A percentile compares a stretch with the other conserved stretches of the same genome.
These are phyloP conservation scores for Polyergus mexicanus DNA, from an alignment of 1,140 invertebrate species.

Conservation along the genomic window DNA sequence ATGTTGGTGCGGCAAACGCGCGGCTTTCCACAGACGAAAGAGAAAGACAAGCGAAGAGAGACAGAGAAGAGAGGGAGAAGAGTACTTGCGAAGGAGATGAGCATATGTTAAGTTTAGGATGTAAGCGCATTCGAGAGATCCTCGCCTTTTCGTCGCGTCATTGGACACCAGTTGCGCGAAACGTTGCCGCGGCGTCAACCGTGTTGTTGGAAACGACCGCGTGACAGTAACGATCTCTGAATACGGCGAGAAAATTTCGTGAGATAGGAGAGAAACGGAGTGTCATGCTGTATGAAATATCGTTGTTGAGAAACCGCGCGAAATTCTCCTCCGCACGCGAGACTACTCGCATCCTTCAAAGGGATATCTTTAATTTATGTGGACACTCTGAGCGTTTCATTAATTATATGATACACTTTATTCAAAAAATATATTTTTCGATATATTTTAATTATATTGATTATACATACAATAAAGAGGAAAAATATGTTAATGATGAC, in stretches of 20 bases:
- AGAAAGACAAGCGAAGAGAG: neutral
- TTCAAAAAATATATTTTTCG: neutral
- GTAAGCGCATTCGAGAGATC: slow-evolving; percentile 75
- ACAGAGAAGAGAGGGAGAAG: neutral
- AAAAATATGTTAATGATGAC: neutral
- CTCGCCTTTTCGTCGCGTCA: slow-evolving; percentile 71
- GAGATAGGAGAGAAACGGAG: slow-evolving; percentile 17
- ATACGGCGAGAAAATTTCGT: slow-evolving; percentile 55
- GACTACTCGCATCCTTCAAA: neutral
- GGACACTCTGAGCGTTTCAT: neutral
- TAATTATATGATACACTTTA: neutral
- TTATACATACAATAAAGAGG: too few species aligned
- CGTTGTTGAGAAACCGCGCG: slow-evolving; percentile 16
- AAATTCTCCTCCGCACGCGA: slow-evolving; percentile 8
- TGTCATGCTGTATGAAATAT: slow-evolving; percentile 31
- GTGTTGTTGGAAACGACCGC: slow-evolving; percentile 55
- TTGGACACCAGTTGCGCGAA: slow-evolving; percentile 75
- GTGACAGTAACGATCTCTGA: slow-evolving; percentile 53
- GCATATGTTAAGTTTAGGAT: slow-evolving; percentile 75
- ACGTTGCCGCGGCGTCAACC: slow-evolving; percentile 59
- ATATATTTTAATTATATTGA: too few species aligned
- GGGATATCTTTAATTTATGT: neutral
- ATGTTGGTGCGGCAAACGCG: neutral
- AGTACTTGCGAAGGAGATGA: slow-evolving; percentile 56
- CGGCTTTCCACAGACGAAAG: neutral